These are phyloP conservation scores for Trinectes maculatus DNA, from an alignment of 2,113 vertebrate species.

Conservation along the genomic window DNA sequence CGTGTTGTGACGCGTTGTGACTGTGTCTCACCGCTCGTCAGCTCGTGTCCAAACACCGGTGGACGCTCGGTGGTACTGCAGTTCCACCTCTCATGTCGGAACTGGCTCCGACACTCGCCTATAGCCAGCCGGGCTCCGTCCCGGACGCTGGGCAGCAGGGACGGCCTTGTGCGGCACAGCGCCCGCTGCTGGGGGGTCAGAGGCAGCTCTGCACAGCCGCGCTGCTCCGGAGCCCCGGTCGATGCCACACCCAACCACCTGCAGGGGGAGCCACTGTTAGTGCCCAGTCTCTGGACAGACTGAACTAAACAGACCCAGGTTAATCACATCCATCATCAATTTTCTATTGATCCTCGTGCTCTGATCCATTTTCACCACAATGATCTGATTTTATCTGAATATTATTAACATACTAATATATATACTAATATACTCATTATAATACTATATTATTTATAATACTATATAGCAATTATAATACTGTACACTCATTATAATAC, in stretches of 20 bases:
- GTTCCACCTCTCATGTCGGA: slow-evolving; percentile 94
- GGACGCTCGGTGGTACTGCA: slow-evolving; percentile 78
- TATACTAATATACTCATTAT: too few relatives aligned
- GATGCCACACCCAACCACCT: slow-evolving; percentile 92
- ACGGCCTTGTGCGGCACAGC: slow-evolving; percentile 87
- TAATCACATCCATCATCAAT: too few relatives aligned
- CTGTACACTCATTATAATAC: too few relatives aligned
- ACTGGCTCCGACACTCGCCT: slow-evolving; percentile 90
- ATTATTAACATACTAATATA: too few relatives aligned
- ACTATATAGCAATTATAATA: too few relatives aligned
- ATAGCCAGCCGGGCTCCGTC: slow-evolving; percentile 90
- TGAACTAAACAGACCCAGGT: too few relatives aligned
- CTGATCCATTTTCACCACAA: too few relatives aligned
- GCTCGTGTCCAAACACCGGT: slow-evolving; percentile 84
- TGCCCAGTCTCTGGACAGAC: too few relatives aligned
- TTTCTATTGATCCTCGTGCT: too few relatives aligned
- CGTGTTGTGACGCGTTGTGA: too few relatives aligned
- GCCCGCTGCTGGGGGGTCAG: slow-evolving; percentile 87
- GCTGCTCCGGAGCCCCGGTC: slow-evolving; percentile 83
- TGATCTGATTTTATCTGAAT: too few relatives aligned
- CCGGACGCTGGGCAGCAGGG: slow-evolving; percentile 88
- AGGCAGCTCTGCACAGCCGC: slow-evolving; percentile 83
- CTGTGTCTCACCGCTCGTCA: slow-evolving; percentile 89
- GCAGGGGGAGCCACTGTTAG: background rate
- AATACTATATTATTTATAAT: too few relatives aligned